Base-by-base conservation (phyloP, 2,797 vertebrate genomes). In the Oreortyx pictus region DNA sequence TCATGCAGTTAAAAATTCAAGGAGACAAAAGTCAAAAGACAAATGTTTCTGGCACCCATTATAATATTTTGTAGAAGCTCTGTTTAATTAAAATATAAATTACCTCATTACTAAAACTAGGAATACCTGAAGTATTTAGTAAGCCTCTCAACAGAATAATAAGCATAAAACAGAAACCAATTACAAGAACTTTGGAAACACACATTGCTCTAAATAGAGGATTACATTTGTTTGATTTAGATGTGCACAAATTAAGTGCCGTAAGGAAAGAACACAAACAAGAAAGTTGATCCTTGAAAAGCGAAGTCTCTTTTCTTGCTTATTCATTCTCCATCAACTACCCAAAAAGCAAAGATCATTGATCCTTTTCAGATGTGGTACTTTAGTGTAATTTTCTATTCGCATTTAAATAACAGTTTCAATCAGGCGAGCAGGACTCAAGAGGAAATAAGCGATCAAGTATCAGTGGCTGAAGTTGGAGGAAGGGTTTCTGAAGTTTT, bases 41-140 rank as follows among this genome's bases (percentile, higher is more conserved):
- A 89, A 94, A 90, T 35, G 8, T 7, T 81, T 9, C 41, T 56
- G 29, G 20, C 6, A 46, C 57, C 56, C 23, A 25, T 52, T 66
- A 31, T 62, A 90, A 71, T 89, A 79, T 82, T 87, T 88, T 77
- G 39, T 56, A 80, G 24, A 24, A 92, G 22, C 11, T 56, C 22
- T 49, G 31, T 64, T 94, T 89, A 92, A 92, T 86, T 94, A 93
- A 90, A 94, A 60, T 56, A 86, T 60, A 80, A 92, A 82, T 74
- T 64, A 44, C 62, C 39, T 64, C 82, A 76, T 80, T 84, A 77
- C 37, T 59, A 54, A 71, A 35, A 82, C 31, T 46, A 75, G 37
- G 35, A 94, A 64, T 39, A 82, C 19, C 18, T 78, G 14, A 88
- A 73, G 39, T 43, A 59, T 31, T 75, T 64, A 89, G 14, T 12